Evolutionary conservation across 2,888 invertebrate genomes (phyloP).

Genomic region (Gari tellinella): DNA sequence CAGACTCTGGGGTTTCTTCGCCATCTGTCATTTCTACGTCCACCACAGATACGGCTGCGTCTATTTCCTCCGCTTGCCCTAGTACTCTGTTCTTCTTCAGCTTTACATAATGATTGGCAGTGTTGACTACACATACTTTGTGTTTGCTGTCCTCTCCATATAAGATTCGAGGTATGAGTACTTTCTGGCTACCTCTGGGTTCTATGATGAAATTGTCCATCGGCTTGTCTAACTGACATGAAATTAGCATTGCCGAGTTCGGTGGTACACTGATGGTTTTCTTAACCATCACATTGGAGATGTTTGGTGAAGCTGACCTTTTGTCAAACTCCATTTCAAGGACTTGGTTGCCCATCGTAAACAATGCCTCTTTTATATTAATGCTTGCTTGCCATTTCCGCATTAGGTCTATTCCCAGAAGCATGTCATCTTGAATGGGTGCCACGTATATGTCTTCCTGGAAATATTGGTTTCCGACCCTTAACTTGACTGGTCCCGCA

Average conservation of each 20-base stretch:
- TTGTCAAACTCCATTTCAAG: no score
- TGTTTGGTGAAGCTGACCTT: no score
- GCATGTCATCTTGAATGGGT: slow-evolving; percentile 18
- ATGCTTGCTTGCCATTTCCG: no score
- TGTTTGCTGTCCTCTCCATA: background rate
- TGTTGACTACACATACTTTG: slow-evolving; percentile 13
- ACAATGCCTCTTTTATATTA: no score
- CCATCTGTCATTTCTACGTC: background rate
- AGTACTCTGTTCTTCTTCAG: background rate
- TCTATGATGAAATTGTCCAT: background rate
- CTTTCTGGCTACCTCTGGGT: background rate
- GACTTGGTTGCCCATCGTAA: no score
- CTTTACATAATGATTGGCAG: background rate
- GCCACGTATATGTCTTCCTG: background rate
- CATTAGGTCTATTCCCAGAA: slow-evolving; percentile 12
- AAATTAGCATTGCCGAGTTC: background rate
- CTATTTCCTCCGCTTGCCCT: background rate
- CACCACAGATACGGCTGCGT: background rate
- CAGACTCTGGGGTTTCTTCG: background rate
- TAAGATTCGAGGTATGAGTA: slow-evolving; percentile 9
- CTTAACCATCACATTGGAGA: background rate
- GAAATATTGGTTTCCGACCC: background rate
- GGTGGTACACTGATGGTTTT: slow-evolving; percentile 10
- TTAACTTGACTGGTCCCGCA: slow-evolving; percentile 6
- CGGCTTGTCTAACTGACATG: background rate